A percentile compares a stretch with the other conserved stretches of the same genome.
phyloP scores from a whole-genome alignment of 2,888 invertebrate genomes.

The Tetranychus piercei region DNA sequence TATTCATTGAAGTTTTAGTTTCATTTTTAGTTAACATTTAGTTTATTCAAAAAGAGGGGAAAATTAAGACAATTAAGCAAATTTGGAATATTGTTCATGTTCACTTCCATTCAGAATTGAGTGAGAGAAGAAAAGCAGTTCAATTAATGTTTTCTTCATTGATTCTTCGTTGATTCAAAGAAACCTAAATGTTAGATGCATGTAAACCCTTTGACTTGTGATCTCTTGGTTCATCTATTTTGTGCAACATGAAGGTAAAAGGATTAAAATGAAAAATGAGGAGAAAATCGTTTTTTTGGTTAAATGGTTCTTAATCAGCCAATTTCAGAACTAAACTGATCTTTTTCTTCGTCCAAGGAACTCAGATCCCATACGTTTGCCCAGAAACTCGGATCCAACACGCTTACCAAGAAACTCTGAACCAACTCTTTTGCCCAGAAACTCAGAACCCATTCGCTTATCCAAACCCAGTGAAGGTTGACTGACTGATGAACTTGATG shows the following conservation, averaged over 20 bases:
- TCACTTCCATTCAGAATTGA: too few species aligned
- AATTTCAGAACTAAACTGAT: not conserved
- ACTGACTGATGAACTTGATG: slow-evolving; percentile 13
- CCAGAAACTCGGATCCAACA: slow-evolving; percentile 27
- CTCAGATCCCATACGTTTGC: slow-evolving; percentile 26
- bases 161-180: too few species aligned
- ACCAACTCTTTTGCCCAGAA: slow-evolving; percentile 27
- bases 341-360: slow-evolving; percentile 20
- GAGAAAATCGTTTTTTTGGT: not conserved
- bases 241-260: too few species aligned
- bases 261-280: not conserved
- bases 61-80: not conserved
- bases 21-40: slow-evolving; percentile 3
- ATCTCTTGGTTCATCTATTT: too few species aligned
- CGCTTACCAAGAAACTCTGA: slow-evolving; percentile 27
- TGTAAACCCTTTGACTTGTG: too few species aligned
- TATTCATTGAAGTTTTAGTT: not conserved
- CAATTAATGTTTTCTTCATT: too few species aligned
- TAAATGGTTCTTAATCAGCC: not conserved
- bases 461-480: slow-evolving; percentile 24
- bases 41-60: slow-evolving; percentile 9
- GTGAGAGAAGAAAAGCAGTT: too few species aligned
- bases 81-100: too few species aligned
- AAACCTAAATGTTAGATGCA: too few species aligned
- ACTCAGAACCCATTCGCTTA: slow-evolving; percentile 27